Conservation (phyloP, 2,113 vertebrate species). For the Hemibagrus wyckioides region DNA sequence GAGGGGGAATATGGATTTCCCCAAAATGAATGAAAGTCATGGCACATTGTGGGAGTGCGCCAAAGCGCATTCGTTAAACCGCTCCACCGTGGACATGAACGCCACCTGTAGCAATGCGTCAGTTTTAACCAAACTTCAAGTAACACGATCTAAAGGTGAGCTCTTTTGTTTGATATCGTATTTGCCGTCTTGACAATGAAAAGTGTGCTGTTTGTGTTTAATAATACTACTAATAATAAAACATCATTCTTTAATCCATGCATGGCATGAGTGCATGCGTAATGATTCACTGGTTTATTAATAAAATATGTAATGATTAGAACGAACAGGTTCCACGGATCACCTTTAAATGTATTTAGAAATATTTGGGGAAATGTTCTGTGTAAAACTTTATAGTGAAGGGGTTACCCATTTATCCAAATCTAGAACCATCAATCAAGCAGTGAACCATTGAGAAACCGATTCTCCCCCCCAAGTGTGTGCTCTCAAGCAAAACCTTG, state of each 20-base stretch:
- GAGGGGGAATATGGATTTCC: constrained; percentile 29
- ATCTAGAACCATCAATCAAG: neutral
- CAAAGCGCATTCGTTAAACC: constrained; percentile 19
- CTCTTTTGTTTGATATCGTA: neutral
- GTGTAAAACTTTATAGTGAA: neutral
- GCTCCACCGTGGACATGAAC: constrained; percentile 35
- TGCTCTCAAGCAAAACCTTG: neutral
- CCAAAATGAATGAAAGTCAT: constrained; percentile 46
- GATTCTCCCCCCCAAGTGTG: neutral
- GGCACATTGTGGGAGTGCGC: constrained; percentile 31
- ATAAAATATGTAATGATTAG: neutral
- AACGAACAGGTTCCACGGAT: neutral
- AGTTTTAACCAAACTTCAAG: constrained; percentile 27
- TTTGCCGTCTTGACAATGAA: neutral
- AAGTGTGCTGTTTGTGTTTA: neutral
- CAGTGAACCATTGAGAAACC: constrained; percentile 2
- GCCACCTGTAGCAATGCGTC: constrained; percentile 55
- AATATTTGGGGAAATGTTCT: neutral
- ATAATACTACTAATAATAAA: too few species aligned
- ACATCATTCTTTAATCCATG: too few species aligned
- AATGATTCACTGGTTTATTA: neutral
- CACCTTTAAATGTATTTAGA: neutral
- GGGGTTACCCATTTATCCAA: too few species aligned
- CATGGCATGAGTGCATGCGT: neutral
- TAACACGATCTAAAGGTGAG: constrained; percentile 50